Conservation (phyloP, 2,113 vertebrate species). For the Dolichallabes microphthalmus region DNA sequence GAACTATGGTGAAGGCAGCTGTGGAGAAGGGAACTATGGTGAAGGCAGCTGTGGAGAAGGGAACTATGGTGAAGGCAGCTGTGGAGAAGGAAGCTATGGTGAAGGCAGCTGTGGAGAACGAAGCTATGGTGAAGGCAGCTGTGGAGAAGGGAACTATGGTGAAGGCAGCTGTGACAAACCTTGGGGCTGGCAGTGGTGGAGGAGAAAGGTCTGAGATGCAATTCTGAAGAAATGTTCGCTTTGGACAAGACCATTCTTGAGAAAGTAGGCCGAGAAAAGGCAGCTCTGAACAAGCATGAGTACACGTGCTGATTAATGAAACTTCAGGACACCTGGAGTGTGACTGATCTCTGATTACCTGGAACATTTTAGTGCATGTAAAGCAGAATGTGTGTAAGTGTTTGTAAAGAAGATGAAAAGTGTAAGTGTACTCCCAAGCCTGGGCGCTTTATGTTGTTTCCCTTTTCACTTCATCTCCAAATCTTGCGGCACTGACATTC, state of each 20-base stretch:
- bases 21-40: not conserved
- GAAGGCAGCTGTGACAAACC: not conserved
- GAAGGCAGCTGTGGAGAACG: not conserved
- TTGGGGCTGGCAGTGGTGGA: not conserved
- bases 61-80: not conserved
- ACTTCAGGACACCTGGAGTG: not conserved
- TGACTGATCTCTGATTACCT: slow-evolving; percentile 48
- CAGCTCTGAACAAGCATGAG: not conserved
- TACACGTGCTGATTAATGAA: not conserved
- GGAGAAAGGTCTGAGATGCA: not conserved
- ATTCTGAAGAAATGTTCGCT: not conserved
- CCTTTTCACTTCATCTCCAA: slow-evolving; percentile 57
- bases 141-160: not conserved
- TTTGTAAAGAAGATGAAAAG: slow-evolving; percentile 10
- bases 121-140: not conserved
- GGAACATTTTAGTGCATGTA: slow-evolving; percentile 42
- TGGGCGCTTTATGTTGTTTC: slow-evolving; percentile 47
- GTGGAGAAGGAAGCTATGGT: not conserved
- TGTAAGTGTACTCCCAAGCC: slow-evolving; percentile 50
- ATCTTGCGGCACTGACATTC: slow-evolving; percentile 72
- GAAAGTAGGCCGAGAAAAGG: not conserved
- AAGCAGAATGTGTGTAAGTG: slow-evolving; percentile 32
- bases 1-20: not conserved
- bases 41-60: not conserved
- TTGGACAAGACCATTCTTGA: not conserved